Evolutionary conservation across 2,113 vertebrate species (phyloP).

Genomic region (Piprites chloris): DNA sequence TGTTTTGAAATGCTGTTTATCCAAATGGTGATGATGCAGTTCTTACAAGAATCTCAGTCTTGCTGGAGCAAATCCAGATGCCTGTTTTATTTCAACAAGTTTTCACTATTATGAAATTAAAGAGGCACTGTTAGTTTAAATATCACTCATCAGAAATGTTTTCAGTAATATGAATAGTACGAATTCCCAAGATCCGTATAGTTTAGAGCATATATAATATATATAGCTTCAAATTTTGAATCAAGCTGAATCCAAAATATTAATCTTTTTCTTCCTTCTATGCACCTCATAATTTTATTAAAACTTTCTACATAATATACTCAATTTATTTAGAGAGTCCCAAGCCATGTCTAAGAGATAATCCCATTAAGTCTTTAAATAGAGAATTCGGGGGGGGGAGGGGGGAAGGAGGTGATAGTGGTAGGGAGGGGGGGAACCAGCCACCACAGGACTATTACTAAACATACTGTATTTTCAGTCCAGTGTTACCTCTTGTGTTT

Average conservation of each 20-base stretch:
- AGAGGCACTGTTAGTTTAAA: not conserved
- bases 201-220: not conserved
- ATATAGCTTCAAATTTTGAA: not conserved
- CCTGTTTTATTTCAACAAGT: slow-evolving; percentile 52
- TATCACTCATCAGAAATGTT: not conserved
- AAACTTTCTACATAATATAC: not conserved
- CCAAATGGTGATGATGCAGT: not conserved
- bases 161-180: not conserved
- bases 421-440: not conserved
- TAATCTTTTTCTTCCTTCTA: not conserved
- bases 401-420: not conserved
- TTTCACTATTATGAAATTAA: slow-evolving; percentile 11
- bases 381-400: not conserved
- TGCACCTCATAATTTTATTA: not conserved
- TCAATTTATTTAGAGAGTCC: not conserved
- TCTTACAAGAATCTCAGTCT: not conserved
- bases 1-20: slow-evolving; percentile 31
- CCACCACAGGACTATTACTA: not conserved
- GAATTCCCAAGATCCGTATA: not conserved
- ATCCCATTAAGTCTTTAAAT: not conserved
- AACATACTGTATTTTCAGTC: not conserved
- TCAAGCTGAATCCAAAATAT: not conserved
- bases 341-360: not conserved
- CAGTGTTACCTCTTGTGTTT: not conserved
- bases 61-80: slow-evolving; percentile 9